These are phyloP conservation scores for Cephus sareptanus DNA, from an alignment of 2,888 invertebrate species.

Conservation along the genomic window DNA sequence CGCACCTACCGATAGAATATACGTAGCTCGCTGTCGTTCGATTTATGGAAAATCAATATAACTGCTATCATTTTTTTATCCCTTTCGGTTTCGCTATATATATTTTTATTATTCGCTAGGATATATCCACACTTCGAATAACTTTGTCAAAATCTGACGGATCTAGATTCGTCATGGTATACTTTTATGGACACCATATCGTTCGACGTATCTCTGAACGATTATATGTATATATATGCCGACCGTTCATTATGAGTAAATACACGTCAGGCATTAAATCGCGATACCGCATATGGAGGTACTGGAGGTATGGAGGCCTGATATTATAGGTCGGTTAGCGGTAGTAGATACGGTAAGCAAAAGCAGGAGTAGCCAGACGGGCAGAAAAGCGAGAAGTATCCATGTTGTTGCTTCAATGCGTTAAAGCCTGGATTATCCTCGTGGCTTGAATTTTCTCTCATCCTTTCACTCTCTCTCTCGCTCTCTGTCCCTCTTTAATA, in stretches of 20 bases:
- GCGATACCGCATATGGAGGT: not conserved
- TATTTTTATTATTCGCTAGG: not conserved
- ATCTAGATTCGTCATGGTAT: not conserved
- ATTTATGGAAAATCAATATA: constrained; percentile 47
- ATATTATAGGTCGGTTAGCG: not conserved
- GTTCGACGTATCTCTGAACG: not conserved
- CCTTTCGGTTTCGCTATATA: constrained; percentile 1
- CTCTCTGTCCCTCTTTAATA: not conserved
- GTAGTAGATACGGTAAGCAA: not conserved
- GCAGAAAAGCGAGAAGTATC: constrained; percentile 24
- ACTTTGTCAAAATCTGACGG: not conserved
- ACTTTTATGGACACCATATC: not conserved
- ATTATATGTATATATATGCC: not conserved
- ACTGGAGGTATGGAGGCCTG: too few relatives aligned
- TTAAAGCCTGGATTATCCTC: constrained; percentile 54
- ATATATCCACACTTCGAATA: not conserved
- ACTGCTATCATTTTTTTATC: constrained; percentile 10
- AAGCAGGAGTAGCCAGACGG: not conserved
- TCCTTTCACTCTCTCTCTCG: not conserved
- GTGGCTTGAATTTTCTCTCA: constrained; percentile 40
- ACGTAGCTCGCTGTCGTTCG: constrained; percentile 19
- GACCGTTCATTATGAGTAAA: not conserved
- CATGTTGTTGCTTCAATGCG: constrained; percentile 43
- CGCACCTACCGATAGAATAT: not conserved
- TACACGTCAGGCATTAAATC: not conserved